A percentile compares a stretch with the other conserved stretches of the same genome.
phyloP scores from a whole-genome alignment of 2,797 vertebrate species.

The Bradypus variegatus region DNA sequence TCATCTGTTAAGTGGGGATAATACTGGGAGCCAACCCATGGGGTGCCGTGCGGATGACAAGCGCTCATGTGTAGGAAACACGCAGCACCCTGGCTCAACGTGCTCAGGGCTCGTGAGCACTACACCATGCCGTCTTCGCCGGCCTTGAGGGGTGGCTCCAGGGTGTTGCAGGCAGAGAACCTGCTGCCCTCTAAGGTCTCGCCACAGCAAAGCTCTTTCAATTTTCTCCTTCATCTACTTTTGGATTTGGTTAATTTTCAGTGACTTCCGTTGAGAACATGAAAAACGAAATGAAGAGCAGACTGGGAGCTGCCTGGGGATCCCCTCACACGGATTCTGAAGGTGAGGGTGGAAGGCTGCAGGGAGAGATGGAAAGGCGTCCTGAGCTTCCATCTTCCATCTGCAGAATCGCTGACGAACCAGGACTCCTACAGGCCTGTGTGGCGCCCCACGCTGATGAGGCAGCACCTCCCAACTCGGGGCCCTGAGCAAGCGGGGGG shows the following conservation, averaged over 20 bases:
- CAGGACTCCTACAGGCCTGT: too few species aligned
- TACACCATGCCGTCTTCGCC: fast-evolving
- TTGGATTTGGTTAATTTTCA: neutral
- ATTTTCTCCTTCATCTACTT: neutral
- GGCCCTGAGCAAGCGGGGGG: fast-evolving
- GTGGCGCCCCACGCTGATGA: too few species aligned
- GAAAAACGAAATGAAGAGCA: neutral
- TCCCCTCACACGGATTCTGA: too few species aligned
- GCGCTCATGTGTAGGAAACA: neutral
- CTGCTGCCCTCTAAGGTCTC: neutral
- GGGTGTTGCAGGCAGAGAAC: neutral
- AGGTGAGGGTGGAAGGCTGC: neutral
- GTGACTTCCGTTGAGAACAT: neutral
- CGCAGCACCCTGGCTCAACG: fast-evolving
- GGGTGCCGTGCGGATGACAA: neutral
- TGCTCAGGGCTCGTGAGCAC: fast-evolving
- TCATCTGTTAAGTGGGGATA: neutral
- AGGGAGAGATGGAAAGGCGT: too few species aligned
- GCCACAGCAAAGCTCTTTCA: fast-evolving
- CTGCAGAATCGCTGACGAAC: neutral
- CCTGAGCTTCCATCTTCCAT: fast-evolving
- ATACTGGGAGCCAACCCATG: neutral
- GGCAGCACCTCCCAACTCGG: too few species aligned
- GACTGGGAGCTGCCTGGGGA: neutral
- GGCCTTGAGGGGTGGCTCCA: neutral